Conservation (phyloP, 2,797 vertebrate genomes). For the Sternarchorhynchus goeldii region DNA sequence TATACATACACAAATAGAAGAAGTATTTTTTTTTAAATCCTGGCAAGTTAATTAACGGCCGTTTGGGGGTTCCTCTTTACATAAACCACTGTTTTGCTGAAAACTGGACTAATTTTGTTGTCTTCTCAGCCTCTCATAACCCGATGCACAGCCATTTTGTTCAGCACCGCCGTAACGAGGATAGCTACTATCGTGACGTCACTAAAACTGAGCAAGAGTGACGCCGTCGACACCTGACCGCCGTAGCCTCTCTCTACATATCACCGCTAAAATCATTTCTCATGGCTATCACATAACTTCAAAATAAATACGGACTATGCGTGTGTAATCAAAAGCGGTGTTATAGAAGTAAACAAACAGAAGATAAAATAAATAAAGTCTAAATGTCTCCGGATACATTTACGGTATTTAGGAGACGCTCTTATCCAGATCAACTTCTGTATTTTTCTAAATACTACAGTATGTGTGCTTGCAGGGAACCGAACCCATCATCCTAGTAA, state of each 20-base stretch:
- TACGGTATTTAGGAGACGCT: no score
- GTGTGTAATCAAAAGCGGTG: no score
- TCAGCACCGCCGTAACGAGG: constrained; percentile 79
- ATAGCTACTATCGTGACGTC: constrained; percentile 82
- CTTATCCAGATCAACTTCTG: no score
- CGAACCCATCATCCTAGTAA: no score
- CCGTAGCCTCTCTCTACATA: neutral
- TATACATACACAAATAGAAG: constrained; percentile 32
- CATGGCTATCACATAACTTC: no score
- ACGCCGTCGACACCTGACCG: constrained; percentile 1
- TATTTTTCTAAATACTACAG: no score
- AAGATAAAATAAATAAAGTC: no score
- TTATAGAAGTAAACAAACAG: no score
- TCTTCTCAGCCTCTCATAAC: constrained; percentile 66
- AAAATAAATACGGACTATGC: no score
- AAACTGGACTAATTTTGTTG: constrained; percentile 25
- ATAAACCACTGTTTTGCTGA: constrained; percentile 2
- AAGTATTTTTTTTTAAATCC: neutral
- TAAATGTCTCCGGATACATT: no score
- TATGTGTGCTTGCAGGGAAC: no score
- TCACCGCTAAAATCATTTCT: no score
- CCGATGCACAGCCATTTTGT: constrained; percentile 81
- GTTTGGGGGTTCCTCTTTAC: neutral
- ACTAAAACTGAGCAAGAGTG: constrained; percentile 41
- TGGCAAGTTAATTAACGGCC: neutral